phyloP scores from a whole-genome alignment of 2,888 invertebrate genomes.

The Abrostola tripartita region DNA sequence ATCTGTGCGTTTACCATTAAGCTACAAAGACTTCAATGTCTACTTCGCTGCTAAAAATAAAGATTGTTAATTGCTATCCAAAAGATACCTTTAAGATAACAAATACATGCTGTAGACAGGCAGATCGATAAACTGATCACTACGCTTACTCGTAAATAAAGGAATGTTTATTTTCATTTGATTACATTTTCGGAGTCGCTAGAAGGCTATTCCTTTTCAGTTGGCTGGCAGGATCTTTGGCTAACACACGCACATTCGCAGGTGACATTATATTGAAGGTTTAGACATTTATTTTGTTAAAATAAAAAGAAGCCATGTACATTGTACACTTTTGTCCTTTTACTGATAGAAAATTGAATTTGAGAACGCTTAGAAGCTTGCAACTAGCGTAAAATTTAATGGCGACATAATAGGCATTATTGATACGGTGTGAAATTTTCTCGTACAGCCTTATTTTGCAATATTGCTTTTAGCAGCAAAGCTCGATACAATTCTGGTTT shows the following conservation, averaged over 20 bases:
- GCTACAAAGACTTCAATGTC: neutral
- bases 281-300: too few species aligned
- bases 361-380: constrained; percentile 5
- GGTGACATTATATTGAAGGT: too few species aligned
- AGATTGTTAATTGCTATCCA: neutral
- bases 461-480: constrained; percentile 28
- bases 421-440: constrained; percentile 30
- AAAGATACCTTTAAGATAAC: neutral
- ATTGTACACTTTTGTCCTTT: neutral
- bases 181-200: too few species aligned
- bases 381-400: constrained; percentile 21
- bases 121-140: too few species aligned
- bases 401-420: constrained; percentile 4
- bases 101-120: neutral
- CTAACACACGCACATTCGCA: too few species aligned
- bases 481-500: constrained; percentile 4
- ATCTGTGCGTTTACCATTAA: neutral
- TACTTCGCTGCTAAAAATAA: neutral
- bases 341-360: constrained; percentile 1
- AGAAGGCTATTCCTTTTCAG: too few species aligned
- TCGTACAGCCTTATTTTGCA: constrained; percentile 14
- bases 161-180: too few species aligned
- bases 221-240: too few species aligned
- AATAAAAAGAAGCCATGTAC: neutral
- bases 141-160: too few species aligned